Base-by-base conservation (phyloP, 2,888 invertebrate species). In the Papilio demoleus region DNA sequence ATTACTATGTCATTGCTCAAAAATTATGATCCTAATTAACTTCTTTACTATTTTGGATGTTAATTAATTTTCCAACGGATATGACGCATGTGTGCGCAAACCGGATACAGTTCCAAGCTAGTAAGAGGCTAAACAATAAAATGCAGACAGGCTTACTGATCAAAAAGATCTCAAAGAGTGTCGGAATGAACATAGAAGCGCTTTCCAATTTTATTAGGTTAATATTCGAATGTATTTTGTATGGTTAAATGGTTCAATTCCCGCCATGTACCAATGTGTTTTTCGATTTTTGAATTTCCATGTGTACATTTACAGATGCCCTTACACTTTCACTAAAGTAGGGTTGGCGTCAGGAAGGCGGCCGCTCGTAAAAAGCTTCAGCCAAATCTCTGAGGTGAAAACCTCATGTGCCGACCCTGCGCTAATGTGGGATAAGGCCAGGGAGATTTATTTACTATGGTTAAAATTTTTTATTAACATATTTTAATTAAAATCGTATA, bases 21-120 rank as follows among this genome's bases (percentile, higher is more conserved):
- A 40, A 40, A n/a, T 40, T 0, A n/a, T 2, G 14, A 12, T 38
- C 12, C 14, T n/a, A n/a, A 12, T 4, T n/a, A 31, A 27, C 27
- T n/a, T 9, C 14, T n/a, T 11, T 6, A n/a, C 14, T 58, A 61
- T 60, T 50, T 22, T 61, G 47, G 17, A 47, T 19, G 24, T 38
- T 61, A 38, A 67, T 60, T 60, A 67, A 60, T 14, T 67, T 12
- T 31, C 38, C 8, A 27, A 38, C 40, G 27, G 42, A 45, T 45
- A 12, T 6, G 3, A 58, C 45, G 34, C 45, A 27, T 73, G 68
- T 72, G 70, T 73, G 72, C 73, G 72, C 72, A 78, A 79, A 80
- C 77, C 75, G 77, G 75, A 80, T 77, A 81, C 76, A 77, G 75
- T 79, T 78, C 76, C 73, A 75, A 71, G 73, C 77, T 76, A 76